A percentile compares a stretch with the other conserved stretches of the same genome.
Evolutionary conservation across 2,888 invertebrate species (phyloP).

Genomic region (Flabesymbios commensalis): DNA sequence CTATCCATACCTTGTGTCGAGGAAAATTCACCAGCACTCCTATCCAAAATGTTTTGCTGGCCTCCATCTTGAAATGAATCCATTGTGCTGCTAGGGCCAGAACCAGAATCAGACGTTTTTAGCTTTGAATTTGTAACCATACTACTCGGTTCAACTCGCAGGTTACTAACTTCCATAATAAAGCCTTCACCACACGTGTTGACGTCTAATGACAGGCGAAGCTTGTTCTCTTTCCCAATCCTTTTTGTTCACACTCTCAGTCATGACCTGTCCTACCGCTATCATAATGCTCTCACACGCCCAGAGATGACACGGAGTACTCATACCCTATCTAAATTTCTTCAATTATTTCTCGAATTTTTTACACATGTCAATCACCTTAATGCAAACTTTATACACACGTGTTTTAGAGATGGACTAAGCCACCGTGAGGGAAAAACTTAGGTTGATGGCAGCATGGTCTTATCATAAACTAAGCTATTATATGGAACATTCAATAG

Average conservation of each 20-base stretch:
- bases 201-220: constrained; percentile 26
- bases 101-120: constrained; percentile 42
- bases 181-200: constrained; percentile 33
- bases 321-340: too few relatives aligned
- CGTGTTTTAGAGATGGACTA: constrained; percentile 44
- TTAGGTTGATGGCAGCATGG: constrained; percentile 59
- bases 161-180: constrained; percentile 41
- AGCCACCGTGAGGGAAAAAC: constrained; percentile 45
- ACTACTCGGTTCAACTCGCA: constrained; percentile 27
- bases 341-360: too few relatives aligned
- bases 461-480: constrained; percentile 59
- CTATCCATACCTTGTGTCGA: constrained; percentile 45
- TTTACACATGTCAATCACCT: constrained; percentile 34
- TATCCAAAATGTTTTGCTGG: constrained; percentile 47
- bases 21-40: constrained; percentile 43
- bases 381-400: constrained; percentile 40
- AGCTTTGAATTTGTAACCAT: constrained; percentile 43
- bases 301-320: too few relatives aligned
- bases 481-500: constrained; percentile 59
- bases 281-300: constrained; percentile 45
- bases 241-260: constrained; percentile 45
- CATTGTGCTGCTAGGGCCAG: constrained; percentile 53
- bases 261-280: too few relatives aligned
- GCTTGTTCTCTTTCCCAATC: constrained; percentile 32
- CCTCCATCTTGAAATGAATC: constrained; percentile 60